Conservation (phyloP, 2,113 vertebrate genomes). For the Apaloderma vittatum region DNA sequence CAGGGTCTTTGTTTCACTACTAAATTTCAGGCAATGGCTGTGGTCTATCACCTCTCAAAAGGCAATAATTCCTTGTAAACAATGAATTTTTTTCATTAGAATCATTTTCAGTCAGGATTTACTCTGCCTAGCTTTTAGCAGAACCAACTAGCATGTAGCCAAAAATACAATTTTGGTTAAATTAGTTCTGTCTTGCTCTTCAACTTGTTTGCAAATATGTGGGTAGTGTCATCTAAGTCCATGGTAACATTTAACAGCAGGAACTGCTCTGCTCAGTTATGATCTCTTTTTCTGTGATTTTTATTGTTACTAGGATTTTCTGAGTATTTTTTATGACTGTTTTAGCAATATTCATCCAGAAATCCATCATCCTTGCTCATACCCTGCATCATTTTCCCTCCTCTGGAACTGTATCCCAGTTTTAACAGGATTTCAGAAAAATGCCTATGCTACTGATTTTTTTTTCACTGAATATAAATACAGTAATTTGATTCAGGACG, state of each 20-base stretch:
- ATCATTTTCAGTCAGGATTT: background rate
- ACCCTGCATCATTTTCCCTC: background rate
- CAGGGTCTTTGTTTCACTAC: background rate
- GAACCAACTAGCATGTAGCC: background rate
- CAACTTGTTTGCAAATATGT: background rate
- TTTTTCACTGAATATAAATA: background rate
- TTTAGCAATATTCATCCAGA: background rate
- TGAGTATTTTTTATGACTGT: background rate
- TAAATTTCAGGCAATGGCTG: background rate
- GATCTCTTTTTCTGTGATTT: background rate
- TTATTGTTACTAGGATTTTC: background rate
- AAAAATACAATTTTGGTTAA: background rate
- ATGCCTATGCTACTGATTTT: background rate
- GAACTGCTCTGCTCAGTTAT: background rate
- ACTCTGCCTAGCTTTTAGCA: background rate
- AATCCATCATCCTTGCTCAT: background rate
- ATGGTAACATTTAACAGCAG: background rate
- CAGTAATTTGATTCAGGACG: background rate
- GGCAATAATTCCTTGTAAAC: background rate
- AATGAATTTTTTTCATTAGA: background rate
- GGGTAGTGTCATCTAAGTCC: background rate
- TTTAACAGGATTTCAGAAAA: background rate
- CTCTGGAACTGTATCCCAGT: background rate
- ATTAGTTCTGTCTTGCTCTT: background rate
- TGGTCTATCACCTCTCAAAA: background rate